A percentile compares a stretch with the other conserved stretches of the same genome.
Evolutionary conservation across 2,797 vertebrate genomes (phyloP).

Genomic region (Poecilia wingei): DNA sequence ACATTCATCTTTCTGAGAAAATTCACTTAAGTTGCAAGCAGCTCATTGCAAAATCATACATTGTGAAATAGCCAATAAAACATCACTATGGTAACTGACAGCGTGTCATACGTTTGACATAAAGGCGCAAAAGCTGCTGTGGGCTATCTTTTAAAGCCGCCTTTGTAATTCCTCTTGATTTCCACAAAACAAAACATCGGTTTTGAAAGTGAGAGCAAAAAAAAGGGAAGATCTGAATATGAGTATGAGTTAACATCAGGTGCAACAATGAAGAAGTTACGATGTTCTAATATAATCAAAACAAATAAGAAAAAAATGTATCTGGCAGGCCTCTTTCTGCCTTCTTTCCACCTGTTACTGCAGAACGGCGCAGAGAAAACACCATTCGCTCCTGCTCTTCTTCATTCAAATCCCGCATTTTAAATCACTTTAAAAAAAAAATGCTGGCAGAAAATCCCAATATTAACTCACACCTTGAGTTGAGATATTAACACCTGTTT

Average conservation of each 20-base stretch:
- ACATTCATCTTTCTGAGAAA: conserved; percentile 17
- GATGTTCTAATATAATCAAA: neutral
- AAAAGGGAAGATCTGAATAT: neutral
- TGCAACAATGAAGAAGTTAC: neutral
- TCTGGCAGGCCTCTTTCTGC: neutral
- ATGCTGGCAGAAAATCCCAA: neutral
- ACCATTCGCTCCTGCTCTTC: neutral
- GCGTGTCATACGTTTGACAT: neutral
- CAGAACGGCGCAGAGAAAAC: neutral
- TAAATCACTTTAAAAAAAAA: neutral
- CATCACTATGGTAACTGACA: neutral
- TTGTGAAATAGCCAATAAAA: neutral
- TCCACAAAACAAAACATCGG: neutral
- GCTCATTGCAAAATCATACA: neutral
- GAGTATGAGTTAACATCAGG: neutral
- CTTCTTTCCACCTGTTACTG: neutral
- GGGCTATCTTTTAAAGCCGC: neutral
- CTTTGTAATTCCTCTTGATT: neutral
- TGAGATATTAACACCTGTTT: neutral
- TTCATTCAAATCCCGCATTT: neutral
- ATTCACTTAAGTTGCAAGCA: neutral
- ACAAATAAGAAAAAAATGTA: neutral
- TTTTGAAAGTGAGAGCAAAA: neutral
- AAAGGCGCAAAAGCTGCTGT: neutral
- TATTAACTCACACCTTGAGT: neutral